Evolutionary conservation across 2,113 vertebrate genomes (phyloP).

Genomic region (Edolisoma coerulescens): DNA sequence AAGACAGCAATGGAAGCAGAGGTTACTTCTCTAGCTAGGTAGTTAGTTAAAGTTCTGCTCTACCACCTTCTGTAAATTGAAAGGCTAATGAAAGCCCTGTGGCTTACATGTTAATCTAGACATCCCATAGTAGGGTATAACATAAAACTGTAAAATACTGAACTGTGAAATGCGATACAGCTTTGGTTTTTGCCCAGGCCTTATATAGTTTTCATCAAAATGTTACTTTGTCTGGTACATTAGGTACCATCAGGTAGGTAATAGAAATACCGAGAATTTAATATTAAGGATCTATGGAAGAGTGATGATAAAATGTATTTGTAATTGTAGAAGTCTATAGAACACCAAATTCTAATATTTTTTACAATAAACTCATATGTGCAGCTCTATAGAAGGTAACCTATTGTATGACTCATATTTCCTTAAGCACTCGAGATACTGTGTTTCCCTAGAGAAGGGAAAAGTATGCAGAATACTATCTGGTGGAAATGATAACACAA

Average conservation of each 20-base stretch:
- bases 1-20: not conserved
- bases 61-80: not conserved
- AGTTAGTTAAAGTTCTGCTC: not conserved
- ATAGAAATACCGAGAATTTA: not conserved
- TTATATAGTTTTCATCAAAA: not conserved
- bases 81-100: not conserved
- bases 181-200: not conserved
- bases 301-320: constrained; percentile 26
- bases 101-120: not conserved
- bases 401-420: constrained; percentile 64
- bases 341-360: constrained; percentile 32
- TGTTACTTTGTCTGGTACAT: not conserved
- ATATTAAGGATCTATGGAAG: not conserved
- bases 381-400: constrained; percentile 36
- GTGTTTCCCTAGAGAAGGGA: constrained; percentile 26
- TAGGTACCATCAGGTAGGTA: not conserved
- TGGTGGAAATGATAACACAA: not conserved
- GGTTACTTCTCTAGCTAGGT: not conserved
- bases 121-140: not conserved
- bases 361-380: constrained; percentile 39
- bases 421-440: constrained; percentile 47
- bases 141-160: not conserved
- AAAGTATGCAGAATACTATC: not conserved
- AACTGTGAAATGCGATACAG: not conserved
- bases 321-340: constrained; percentile 2